Evolutionary conservation across 2,113 vertebrate species (phyloP), one percentile per base, ranked within the genome.

Genomic region (Trogon surrucura): DNA sequence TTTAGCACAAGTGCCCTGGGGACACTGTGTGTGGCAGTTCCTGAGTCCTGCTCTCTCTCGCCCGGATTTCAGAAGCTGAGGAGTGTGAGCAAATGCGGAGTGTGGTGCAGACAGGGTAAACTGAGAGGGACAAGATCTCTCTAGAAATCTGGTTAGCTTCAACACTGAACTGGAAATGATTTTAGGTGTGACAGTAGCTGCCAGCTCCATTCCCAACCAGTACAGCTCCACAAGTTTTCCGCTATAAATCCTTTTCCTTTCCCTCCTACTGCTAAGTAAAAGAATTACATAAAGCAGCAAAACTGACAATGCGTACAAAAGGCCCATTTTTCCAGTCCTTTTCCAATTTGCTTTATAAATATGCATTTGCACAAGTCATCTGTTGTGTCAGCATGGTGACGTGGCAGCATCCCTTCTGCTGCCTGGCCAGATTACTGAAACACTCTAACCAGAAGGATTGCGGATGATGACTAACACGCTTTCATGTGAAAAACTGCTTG

Each of bases 391-490:
- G 53, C 11, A 16, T 44, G 84, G 88, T 91, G 95, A 95, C 7
- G 69, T 95, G 96, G 93, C 93, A 71, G 93, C 93, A 71, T 69
- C 80, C 8, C 13, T 17, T 1, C 77, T 58, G 5, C 91, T 93
- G 85, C 89, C 95, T 2, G 0, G 41, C 62, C 10, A 0, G 9
- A 13, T 77, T 53, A 69, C 65, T 57, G 80, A 13, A 88, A 34
- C 9, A 0, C 88, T 78, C 65, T 36, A 20, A 32, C 77, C 83
- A 94, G 36, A 81, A 72, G 77, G 89, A 92, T 60, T 83, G 57
- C 85, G 88, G 88, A 94, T 91, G 92, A 92, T 95, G 96, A 96
- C 92, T 93, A 94, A 94, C 34, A 45, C 10, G 11, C 44, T 81
- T 82, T 79, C 16, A 2, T 50, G 20, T 32, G 66, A 94, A 93